phyloP scores from a whole-genome alignment of 2,113 vertebrate genomes.

The Hippopotamus amphibius region DNA sequence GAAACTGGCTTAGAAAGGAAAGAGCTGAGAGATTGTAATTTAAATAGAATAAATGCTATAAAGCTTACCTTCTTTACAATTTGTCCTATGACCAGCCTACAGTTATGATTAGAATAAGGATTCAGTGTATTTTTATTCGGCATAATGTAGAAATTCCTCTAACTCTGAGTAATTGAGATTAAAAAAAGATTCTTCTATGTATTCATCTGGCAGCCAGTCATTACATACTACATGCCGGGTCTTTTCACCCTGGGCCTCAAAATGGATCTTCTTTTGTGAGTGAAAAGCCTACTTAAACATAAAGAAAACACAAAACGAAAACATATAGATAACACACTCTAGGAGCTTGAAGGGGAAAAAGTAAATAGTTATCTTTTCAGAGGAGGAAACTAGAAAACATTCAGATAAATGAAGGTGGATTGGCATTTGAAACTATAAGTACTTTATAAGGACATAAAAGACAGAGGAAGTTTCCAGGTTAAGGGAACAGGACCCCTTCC shows the following conservation, averaged over 20 bases:
- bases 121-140: not conserved
- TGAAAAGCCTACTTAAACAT: not conserved
- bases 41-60: not conserved
- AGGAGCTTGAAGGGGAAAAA: not conserved
- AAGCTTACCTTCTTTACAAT: not conserved
- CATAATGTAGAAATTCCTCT: not conserved
- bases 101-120: not conserved
- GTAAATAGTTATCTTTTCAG: not conserved
- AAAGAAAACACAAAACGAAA: conserved; percentile 2
- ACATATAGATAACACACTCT: not conserved
- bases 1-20: not conserved
- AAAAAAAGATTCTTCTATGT: not conserved
- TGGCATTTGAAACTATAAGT: not conserved
- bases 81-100: not conserved
- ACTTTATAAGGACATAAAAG: not conserved
- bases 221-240: not conserved
- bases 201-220: not conserved
- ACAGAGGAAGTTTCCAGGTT: not conserved
- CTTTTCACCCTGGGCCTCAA: not conserved
- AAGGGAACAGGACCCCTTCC: not conserved
- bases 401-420: not conserved
- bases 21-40: not conserved
- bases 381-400: not conserved
- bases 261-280: not conserved
- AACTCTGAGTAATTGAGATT: not conserved